These are phyloP conservation scores for Ptychoptera albimana DNA, from an alignment of 2,888 invertebrate genomes.

Conservation along the genomic window DNA sequence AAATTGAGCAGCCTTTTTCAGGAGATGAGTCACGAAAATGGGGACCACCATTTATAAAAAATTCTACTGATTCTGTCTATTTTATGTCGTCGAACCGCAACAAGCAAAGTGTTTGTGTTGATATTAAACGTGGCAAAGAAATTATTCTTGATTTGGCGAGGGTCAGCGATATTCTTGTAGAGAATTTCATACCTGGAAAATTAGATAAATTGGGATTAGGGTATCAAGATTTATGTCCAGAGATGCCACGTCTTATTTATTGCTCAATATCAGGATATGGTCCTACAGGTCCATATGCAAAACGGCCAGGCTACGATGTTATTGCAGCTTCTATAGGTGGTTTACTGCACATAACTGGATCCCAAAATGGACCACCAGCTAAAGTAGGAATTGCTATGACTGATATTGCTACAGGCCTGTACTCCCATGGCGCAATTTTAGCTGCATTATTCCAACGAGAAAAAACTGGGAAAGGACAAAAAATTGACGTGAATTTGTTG, in stretches of 20 bases:
- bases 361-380: slow-evolving; percentile 64
- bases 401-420: slow-evolving; percentile 81
- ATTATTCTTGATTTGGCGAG: slow-evolving; percentile 54
- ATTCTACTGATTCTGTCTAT: slow-evolving; percentile 56
- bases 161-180: slow-evolving; percentile 75
- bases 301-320: slow-evolving; percentile 89
- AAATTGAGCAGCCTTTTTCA: slow-evolving; percentile 68
- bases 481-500: slow-evolving; percentile 85
- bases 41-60: slow-evolving; percentile 76
- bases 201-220: slow-evolving; percentile 58
- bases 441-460: slow-evolving; percentile 69
- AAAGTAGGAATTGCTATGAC: slow-evolving; percentile 89
- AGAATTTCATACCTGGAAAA: slow-evolving; percentile 90
- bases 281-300: slow-evolving; percentile 65
- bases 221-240: slow-evolving; percentile 50
- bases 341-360: slow-evolving; percentile 76
- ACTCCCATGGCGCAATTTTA: slow-evolving; percentile 87
- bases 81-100: slow-evolving; percentile 84
- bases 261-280: slow-evolving; percentile 93
- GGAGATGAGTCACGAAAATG: slow-evolving; percentile 85
- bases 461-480: slow-evolving; percentile 71
- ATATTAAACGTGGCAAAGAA: slow-evolving; percentile 59
- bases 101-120: slow-evolving; percentile 80
- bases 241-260: slow-evolving; percentile 72
- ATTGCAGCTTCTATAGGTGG: slow-evolving; percentile 90